These are phyloP conservation scores for Pelecanus crispus DNA, from an alignment of 2,113 vertebrate species.

Conservation along the genomic window DNA sequence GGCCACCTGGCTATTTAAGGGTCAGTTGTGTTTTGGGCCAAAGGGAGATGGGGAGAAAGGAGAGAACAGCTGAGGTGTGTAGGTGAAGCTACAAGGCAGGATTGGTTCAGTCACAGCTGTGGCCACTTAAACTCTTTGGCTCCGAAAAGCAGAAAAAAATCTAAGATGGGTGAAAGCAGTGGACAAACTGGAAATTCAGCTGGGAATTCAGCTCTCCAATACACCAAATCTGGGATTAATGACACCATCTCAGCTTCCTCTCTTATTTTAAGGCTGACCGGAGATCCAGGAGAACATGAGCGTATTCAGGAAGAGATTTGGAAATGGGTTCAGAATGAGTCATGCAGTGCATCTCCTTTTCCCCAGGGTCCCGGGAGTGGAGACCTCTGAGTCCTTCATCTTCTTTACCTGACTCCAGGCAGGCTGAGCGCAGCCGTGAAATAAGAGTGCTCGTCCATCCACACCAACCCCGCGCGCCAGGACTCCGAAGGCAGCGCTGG, in stretches of 20 bases:
- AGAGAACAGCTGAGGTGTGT: not conserved
- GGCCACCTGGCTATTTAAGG: not conserved
- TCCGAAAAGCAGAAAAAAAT: not conserved
- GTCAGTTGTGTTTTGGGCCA: not conserved
- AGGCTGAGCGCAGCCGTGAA: not conserved
- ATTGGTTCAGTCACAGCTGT: not conserved
- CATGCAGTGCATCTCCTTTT: not conserved
- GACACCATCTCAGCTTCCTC: not conserved
- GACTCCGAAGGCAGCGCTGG: rapidly evolving
- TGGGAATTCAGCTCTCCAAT: not conserved
- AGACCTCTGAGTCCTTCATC: not conserved
- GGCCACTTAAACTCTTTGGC: not conserved
- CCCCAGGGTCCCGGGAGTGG: not conserved
- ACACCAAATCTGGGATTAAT: not conserved
- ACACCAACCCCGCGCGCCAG: not conserved
- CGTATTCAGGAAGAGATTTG: rapidly evolving
- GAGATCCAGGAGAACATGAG: not conserved
- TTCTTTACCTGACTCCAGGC: not conserved
- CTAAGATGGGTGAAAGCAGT: not conserved
- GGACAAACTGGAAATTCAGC: not conserved
- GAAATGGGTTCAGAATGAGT: not conserved
- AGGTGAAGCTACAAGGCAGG: not conserved
- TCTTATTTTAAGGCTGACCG: not conserved
- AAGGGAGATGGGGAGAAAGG: not conserved
- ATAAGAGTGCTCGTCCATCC: not conserved